Evolutionary conservation across 2,113 vertebrate species (phyloP).

Genomic region (Peromyscus californicus): DNA sequence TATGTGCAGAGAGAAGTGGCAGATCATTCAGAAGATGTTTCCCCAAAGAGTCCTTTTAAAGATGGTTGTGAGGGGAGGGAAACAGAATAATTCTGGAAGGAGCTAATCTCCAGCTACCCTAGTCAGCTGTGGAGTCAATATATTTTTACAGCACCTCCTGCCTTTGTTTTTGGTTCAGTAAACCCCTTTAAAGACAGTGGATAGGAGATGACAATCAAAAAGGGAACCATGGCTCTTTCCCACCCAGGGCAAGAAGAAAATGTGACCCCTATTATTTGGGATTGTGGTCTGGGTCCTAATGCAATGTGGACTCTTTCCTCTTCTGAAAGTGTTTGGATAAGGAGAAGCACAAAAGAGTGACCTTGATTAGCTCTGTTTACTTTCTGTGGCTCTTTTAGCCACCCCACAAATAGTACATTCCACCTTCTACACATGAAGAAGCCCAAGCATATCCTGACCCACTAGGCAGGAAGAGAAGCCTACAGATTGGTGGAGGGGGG

Average conservation of each 20-base stretch:
- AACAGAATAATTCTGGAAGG: not conserved
- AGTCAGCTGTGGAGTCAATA: not conserved
- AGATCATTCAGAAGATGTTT: constrained; percentile 16
- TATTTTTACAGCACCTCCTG: constrained; percentile 3
- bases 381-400: constrained; percentile 57
- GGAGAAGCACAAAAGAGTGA: constrained; percentile 58
- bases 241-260: constrained; percentile 50
- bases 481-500: not conserved
- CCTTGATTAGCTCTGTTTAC: constrained; percentile 69
- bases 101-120: not conserved
- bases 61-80: not conserved
- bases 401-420: constrained; percentile 74
- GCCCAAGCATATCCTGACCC: constrained; percentile 40
- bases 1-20: not conserved
- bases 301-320: constrained; percentile 22
- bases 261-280: constrained; percentile 45
- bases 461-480: constrained; percentile 81
- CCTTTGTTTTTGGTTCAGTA: constrained; percentile 24
- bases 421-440: constrained; percentile 76
- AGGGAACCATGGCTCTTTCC: constrained; percentile 18
- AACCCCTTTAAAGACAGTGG: not conserved
- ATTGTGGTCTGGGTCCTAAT: constrained; percentile 21
- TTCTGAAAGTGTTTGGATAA: constrained; percentile 68
- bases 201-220: constrained; percentile 4
- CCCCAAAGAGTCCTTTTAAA: not conserved